Base-by-base conservation (phyloP, 2,113 vertebrate genomes). In the Tinamus guttatus region DNA sequence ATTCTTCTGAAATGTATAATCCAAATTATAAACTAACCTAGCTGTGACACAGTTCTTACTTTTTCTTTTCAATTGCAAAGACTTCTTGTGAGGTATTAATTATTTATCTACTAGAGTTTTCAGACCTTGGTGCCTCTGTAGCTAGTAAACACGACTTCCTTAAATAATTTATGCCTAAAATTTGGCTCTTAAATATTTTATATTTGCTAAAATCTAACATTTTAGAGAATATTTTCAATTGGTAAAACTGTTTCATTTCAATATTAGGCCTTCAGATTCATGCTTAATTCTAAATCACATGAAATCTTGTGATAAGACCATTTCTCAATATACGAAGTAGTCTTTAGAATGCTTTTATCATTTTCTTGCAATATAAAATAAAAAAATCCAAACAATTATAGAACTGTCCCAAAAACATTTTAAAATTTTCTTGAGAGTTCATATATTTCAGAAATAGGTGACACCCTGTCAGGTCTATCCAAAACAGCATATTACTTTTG, bases 81-180 rank as follows among this genome's bases (percentile, higher is more conserved):
- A 67, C 52, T 74, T 84, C 65, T 93, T 81, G 41, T 64, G 86
- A 81, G 86, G 27, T 81, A 96, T 95, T 93, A 62, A 90, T 96
- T 93, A 96, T 96, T 96, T 93, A 93, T 93, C 83, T 94, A 25
- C 83, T 91, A 79, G 83, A 30, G 60, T 93, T 96, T 86, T 84
- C 65, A 95, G 77, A 85, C 58, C 25, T 73, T 65, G 32, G 15
- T 90, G 43, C 65, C 89, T 92, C 64, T 85, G 70, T 84, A 71
- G 62, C 81, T 84, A 75, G 25, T 40, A 93, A 78, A 56, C 90
- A 92, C 34, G 74, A 73, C 74, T 90, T 92, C 32, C 34, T 84
- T 97, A 75, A 95, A 96, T 95, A 86, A 94, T 94, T 38, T 38
- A 95, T 75, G 19, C 28, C 34, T 84, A 78, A 90, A 89, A 94